These are phyloP conservation scores for Drosophila lowei DNA, from an alignment of 1,140 invertebrate species.

Conservation along the genomic window DNA sequence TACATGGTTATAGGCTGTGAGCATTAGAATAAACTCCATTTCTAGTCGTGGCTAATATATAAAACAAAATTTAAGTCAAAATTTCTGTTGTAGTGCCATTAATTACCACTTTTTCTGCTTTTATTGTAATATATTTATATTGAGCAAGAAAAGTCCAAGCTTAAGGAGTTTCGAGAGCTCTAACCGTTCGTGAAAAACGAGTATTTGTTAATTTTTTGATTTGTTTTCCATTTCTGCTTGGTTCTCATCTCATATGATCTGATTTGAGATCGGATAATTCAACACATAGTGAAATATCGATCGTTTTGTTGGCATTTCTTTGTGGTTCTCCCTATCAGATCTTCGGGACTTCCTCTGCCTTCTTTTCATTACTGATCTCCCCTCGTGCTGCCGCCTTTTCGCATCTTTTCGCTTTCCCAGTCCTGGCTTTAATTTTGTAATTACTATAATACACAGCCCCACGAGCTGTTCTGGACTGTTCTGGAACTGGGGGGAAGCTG, in stretches of 20 bases:
- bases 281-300: constrained; percentile 37
- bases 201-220: no score
- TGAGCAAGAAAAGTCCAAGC: no score
- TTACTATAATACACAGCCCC: constrained; percentile 73
- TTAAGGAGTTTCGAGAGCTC: no score
- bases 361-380: background rate
- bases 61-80: no score
- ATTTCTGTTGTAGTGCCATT: no score
- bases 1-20: no score
- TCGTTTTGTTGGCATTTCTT: constrained; percentile 38
- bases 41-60: no score
- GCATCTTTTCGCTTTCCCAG: background rate
- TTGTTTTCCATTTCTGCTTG: background rate
- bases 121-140: no score
- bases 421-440: constrained; percentile 70
- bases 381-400: background rate
- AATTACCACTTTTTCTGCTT: no score
- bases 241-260: constrained; percentile 14
- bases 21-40: no score
- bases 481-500: constrained; percentile 17
- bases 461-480: constrained; percentile 30
- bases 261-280: constrained; percentile 22
- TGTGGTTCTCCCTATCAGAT: constrained; percentile 21
- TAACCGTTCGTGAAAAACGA: no score
- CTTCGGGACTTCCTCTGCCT: constrained; percentile 27